These are phyloP conservation scores for Macrosiphum euphorbiae DNA, from an alignment of 2,888 invertebrate species.

Conservation along the genomic window DNA sequence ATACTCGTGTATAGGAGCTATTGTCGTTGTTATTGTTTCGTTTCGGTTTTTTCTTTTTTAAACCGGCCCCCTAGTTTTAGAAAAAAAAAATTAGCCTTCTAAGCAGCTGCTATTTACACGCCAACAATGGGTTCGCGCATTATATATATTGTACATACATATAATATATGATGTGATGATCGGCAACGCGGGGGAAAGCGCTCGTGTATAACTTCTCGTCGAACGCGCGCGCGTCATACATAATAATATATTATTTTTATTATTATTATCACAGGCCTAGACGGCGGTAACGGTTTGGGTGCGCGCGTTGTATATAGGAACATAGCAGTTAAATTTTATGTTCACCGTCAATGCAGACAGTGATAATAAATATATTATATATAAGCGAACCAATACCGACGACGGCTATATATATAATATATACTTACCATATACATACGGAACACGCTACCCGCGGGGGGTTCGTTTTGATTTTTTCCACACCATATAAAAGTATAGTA, in stretches of 20 bases:
- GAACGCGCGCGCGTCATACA: not conserved
- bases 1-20: not conserved
- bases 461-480: too few species aligned
- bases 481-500: too few species aligned
- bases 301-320: not conserved
- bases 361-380: too few species aligned
- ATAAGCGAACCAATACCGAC: too few species aligned
- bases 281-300: not conserved
- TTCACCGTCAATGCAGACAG: not conserved
- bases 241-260: conserved; percentile 23
- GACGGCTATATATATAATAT: too few species aligned
- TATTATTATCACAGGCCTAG: not conserved
- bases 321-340: not conserved
- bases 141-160: not conserved
- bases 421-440: too few species aligned
- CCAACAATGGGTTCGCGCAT: conserved; percentile 41
- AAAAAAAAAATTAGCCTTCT: conserved; percentile 59
- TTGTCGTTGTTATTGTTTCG: conserved; percentile 59
- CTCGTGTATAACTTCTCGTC: not conserved
- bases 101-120: conserved; percentile 53
- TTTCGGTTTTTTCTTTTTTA: conserved; percentile 24
- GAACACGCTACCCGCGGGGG: too few species aligned
- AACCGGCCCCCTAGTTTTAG: conserved; percentile 39
- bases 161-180: not conserved
- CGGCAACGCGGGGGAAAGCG: not conserved